Evolutionary conservation across 2,113 vertebrate species (phyloP).

Genomic region (Tamias sibiricus): DNA sequence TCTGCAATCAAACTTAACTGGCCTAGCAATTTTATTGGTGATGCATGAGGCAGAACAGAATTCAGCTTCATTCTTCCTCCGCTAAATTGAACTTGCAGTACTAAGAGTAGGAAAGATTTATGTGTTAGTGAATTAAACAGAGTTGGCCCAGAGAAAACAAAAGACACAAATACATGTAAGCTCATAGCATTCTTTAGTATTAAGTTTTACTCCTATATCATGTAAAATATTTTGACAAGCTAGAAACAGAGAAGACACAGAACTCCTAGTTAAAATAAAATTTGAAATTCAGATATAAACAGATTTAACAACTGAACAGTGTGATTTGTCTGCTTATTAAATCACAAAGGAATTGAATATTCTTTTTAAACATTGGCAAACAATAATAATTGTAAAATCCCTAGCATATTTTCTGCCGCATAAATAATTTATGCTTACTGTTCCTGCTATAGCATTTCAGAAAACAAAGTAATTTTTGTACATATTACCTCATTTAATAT

Average conservation of each 20-base stretch:
- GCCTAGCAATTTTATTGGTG: conserved; percentile 67
- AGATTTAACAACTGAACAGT: conserved; percentile 27
- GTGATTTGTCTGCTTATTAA: conserved; percentile 37
- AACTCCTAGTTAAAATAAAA: neutral
- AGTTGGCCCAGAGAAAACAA: conserved; percentile 48
- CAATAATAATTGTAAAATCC: conserved; percentile 34
- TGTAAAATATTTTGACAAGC: conserved; percentile 23
- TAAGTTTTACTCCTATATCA: neutral
- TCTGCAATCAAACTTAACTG: conserved; percentile 72
- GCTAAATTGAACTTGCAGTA: conserved; percentile 56
- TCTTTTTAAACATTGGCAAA: conserved; percentile 24
- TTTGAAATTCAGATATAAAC: conserved; percentile 55
- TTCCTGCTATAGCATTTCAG: neutral
- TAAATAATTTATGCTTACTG: neutral
- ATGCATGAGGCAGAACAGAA: conserved; percentile 68
- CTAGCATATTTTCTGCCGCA: neutral
- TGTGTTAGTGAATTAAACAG: conserved; percentile 67
- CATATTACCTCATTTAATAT: conserved; percentile 20
- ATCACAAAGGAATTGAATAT: conserved; percentile 10
- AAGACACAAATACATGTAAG: neutral
- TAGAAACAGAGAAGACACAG: conserved; percentile 20
- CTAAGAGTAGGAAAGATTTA: conserved; percentile 58
- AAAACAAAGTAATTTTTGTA: conserved; percentile 3
- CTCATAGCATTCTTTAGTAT: neutral
- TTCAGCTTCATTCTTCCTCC: conserved; percentile 59